A percentile compares a stretch with the other conserved stretches of the same genome.
Conservation (phyloP, 92 coral and sea anemone species). For the Paramuricea clavata region DNA sequence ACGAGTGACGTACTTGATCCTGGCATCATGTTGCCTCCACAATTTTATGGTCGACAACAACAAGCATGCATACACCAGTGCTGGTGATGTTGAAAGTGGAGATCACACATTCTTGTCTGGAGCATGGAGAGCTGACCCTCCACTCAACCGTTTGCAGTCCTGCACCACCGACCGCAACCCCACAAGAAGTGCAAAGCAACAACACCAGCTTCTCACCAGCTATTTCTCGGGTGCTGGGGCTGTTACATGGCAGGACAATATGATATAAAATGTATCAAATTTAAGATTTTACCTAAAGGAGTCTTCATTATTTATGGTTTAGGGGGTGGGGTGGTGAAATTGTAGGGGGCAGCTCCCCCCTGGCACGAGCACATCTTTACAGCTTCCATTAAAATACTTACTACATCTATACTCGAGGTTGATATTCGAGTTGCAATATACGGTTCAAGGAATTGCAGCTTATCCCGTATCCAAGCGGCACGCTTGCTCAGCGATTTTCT, state of each 20-base stretch:
- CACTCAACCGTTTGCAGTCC: constrained; percentile 21
- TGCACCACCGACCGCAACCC: constrained; percentile 58
- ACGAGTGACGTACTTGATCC: constrained; percentile 39
- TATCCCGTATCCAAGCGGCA: constrained; percentile 52
- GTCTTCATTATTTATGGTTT: not conserved
- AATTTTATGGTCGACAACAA: constrained; percentile 59
- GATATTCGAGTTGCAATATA: constrained; percentile 54
- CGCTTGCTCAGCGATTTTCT: constrained; percentile 45
- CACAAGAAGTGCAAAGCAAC: constrained; percentile 58
- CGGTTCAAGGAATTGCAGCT: constrained; percentile 62
- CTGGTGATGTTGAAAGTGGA: constrained; percentile 55
- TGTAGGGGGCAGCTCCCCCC: not conserved
- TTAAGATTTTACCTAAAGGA: too few relatives aligned
- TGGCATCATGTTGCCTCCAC: constrained; percentile 57
- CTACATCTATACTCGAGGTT: constrained; percentile 45
- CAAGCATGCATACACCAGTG: constrained; percentile 65
- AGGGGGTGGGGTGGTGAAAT: not conserved
- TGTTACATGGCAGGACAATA: constrained; percentile 69
- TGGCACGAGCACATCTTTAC: not conserved
- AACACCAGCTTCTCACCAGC: constrained; percentile 46
- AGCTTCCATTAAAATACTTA: constrained; percentile 33
- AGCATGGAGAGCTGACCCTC: constrained; percentile 55
- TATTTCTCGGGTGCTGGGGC: constrained; percentile 61
- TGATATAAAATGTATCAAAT: too few relatives aligned
- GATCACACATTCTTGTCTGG: constrained; percentile 50